Conservation (phyloP, 2,113 vertebrate genomes). For the Leucoraja erinaceus region DNA sequence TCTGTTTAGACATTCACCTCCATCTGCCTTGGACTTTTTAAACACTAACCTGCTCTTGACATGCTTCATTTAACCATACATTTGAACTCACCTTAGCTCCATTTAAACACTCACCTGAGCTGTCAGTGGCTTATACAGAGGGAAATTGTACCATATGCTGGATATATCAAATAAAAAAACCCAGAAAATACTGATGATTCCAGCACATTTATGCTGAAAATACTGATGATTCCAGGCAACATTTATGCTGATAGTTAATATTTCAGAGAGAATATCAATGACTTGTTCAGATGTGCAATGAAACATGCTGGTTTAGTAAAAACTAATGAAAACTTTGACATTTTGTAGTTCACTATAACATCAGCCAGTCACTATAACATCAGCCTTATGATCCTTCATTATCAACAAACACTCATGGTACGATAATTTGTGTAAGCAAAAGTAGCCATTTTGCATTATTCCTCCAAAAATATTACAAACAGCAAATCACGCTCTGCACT, state of each 20-base stretch:
- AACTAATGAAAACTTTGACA: neutral
- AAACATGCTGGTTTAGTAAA: neutral
- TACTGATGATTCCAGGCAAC: no score
- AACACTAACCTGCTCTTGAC: neutral
- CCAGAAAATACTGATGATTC: no score
- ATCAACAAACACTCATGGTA: neutral
- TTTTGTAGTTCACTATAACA: neutral
- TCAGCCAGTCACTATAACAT: neutral
- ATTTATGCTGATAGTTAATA: no score
- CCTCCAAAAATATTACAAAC: neutral
- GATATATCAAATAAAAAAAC: no score
- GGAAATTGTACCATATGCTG: no score
- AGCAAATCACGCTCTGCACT: neutral
- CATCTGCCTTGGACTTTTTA: neutral
- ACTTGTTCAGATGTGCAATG: neutral
- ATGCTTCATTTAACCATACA: no score
- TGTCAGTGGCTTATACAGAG: neutral
- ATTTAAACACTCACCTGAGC: neutral
- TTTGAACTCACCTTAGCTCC: neutral
- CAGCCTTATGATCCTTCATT: neutral
- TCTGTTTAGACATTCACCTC: neutral
- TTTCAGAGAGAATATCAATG: neutral
- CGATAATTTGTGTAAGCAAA: neutral
- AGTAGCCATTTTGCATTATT: neutral
- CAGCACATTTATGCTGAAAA: no score